phyloP scores from a whole-genome alignment of 2,797 vertebrate genomes.

The Toxotes lorentzi region DNA sequence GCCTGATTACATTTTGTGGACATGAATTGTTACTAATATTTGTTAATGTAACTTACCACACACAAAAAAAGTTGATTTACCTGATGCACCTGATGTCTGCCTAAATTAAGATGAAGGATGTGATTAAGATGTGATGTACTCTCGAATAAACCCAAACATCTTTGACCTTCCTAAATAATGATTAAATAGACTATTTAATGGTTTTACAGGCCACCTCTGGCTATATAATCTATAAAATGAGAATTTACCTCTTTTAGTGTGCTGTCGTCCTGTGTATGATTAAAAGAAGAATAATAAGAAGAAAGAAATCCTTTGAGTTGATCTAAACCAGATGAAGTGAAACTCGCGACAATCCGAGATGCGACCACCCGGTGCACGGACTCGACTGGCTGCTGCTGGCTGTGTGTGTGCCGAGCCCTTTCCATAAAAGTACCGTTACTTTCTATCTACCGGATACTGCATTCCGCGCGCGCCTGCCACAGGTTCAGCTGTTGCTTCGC shows the following conservation, averaged over 20 bases:
- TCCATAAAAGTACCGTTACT: slow-evolving; percentile 96
- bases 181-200: not conserved
- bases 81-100: not conserved
- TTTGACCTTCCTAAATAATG: slow-evolving; percentile 21
- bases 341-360: slow-evolving; percentile 40
- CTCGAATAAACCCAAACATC: not conserved
- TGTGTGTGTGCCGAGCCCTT: slow-evolving; percentile 78
- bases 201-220: not conserved
- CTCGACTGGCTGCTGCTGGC: slow-evolving; percentile 82
- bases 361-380: slow-evolving; percentile 63
- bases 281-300: slow-evolving; percentile 24
- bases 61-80: not conserved
- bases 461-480: slow-evolving; percentile 89
- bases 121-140: not conserved
- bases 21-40: not conserved
- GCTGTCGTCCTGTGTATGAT: slow-evolving; percentile 16
- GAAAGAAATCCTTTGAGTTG: slow-evolving; percentile 26
- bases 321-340: slow-evolving; percentile 19
- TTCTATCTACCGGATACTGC: slow-evolving; percentile 87
- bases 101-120: not conserved
- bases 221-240: not conserved
- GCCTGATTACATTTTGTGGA: not conserved
- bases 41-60: not conserved
- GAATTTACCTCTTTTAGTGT: slow-evolving; percentile 68
- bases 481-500: slow-evolving; percentile 90